phyloP scores from a whole-genome alignment of 1,140 invertebrate genomes.

The Saccostrea cuccullata region DNA sequence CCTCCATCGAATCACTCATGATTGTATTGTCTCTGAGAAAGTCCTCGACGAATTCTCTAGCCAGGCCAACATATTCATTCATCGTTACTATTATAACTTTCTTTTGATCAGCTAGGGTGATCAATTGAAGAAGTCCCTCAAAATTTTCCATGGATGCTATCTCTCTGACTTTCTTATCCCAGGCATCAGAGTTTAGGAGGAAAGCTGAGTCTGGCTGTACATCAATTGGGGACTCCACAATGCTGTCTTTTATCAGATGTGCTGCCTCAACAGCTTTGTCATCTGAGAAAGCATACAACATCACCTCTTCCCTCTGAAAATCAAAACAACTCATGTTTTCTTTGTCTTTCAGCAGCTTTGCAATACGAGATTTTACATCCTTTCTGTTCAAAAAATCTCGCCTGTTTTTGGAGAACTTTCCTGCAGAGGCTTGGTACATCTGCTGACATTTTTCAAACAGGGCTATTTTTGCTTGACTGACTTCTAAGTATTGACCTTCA shows the following conservation, averaged over 20 bases:
- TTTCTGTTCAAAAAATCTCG: constrained; percentile 40
- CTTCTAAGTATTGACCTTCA: constrained; percentile 54
- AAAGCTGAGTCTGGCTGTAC: constrained; percentile 40
- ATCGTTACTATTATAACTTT: constrained; percentile 33
- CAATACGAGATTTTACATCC: constrained; percentile 40
- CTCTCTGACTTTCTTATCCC: background rate
- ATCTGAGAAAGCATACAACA: constrained; percentile 51
- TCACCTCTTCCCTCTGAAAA: constrained; percentile 38
- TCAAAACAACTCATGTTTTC: constrained; percentile 55
- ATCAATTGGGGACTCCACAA: constrained; percentile 49
- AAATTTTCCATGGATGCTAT: background rate
- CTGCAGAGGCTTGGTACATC: background rate
- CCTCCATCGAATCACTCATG: constrained; percentile 28
- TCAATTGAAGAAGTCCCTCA: background rate
- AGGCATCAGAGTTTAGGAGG: background rate
- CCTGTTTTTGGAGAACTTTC: constrained; percentile 29
- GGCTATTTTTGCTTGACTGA: constrained; percentile 45
- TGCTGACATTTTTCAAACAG: constrained; percentile 47
- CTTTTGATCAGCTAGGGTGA: background rate
- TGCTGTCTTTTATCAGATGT: constrained; percentile 38
- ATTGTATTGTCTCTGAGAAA: constrained; percentile 51
- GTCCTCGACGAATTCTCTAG: constrained; percentile 48
- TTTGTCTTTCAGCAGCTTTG: constrained; percentile 46
- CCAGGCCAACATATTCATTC: background rate
- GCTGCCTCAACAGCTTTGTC: constrained; percentile 44